These are phyloP conservation scores for Dicaeum eximium DNA, from an alignment of 2,113 vertebrate species.

Conservation along the genomic window DNA sequence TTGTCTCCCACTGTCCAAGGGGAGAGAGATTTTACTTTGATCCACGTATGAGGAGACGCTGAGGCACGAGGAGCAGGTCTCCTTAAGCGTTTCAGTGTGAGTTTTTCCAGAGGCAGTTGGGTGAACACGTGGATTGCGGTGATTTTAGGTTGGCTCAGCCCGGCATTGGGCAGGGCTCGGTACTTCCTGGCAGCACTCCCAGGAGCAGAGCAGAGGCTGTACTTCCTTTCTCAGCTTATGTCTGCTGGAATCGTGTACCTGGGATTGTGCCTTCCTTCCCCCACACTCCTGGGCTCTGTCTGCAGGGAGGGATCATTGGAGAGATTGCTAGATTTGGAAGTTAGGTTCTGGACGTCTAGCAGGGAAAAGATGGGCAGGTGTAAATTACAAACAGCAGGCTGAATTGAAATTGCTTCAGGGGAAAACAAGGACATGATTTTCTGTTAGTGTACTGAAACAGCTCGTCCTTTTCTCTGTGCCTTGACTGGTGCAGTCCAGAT, in stretches of 20 bases:
- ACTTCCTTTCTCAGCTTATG: neutral
- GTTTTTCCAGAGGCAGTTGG: neutral
- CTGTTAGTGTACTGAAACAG: neutral
- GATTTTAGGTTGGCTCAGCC: neutral
- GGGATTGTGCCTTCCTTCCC: neutral
- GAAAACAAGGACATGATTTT: neutral
- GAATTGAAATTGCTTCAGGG: neutral
- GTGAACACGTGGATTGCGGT: neutral
- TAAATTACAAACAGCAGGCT: neutral
- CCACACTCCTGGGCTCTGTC: neutral
- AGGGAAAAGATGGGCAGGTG: neutral
- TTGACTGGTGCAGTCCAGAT: neutral
- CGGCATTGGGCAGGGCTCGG: neutral
- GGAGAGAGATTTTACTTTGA: neutral
- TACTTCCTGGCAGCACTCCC: neutral
- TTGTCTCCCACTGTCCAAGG: neutral
- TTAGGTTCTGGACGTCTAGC: neutral
- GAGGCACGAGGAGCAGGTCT: neutral
- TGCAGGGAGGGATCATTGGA: neutral
- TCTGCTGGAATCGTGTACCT: neutral
- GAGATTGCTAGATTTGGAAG: neutral
- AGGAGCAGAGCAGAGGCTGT: neutral
- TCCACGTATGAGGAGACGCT: fast-evolving
- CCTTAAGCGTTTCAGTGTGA: fast-evolving
- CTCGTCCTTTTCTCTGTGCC: neutral